A percentile compares a stretch with the other conserved stretches of the same genome.
Evolutionary conservation across 1,140 invertebrate genomes (phyloP).

Genomic region (Onthophagus taurus): DNA sequence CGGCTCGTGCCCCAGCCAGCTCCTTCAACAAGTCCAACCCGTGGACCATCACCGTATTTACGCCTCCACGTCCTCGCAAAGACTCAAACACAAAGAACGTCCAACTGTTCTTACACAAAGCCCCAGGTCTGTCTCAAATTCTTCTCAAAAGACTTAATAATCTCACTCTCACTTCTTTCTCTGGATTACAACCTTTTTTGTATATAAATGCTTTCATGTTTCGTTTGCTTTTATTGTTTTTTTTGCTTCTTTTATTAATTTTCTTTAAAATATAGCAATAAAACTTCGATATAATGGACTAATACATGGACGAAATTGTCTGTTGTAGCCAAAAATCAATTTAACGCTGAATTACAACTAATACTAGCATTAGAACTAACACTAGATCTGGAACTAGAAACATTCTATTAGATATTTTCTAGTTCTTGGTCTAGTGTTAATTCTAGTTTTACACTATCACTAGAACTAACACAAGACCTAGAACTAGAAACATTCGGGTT

Average conservation of each 20-base stretch:
- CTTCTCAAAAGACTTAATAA: no score
- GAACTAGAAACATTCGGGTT: no score
- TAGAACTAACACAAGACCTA: no score
- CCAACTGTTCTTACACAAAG: slow-evolving; percentile 29
- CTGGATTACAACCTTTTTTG: background rate
- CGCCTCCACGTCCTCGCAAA: slow-evolving; percentile 32
- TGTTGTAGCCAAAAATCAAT: background rate
- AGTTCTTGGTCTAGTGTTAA: no score
- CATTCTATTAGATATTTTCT: no score
- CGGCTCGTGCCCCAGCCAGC: slow-evolving; percentile 81
- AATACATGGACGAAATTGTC: no score
- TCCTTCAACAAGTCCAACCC: slow-evolving; percentile 53
- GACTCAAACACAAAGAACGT: slow-evolving; percentile 35
- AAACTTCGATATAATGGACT: no score
- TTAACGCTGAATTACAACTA: no score
- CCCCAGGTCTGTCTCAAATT: slow-evolving; percentile 30
- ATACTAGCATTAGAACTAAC: no score
- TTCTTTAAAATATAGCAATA: background rate
- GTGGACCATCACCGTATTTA: slow-evolving; percentile 31
- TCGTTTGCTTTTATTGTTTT: background rate
- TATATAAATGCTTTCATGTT: background rate
- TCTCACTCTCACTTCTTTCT: slow-evolving; percentile 11
- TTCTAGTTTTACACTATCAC: no score
- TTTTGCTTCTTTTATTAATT: background rate
- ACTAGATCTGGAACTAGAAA: no score